These are phyloP conservation scores for Saxidomus purpurata DNA, from an alignment of 1,140 invertebrate genomes.

Conservation along the genomic window DNA sequence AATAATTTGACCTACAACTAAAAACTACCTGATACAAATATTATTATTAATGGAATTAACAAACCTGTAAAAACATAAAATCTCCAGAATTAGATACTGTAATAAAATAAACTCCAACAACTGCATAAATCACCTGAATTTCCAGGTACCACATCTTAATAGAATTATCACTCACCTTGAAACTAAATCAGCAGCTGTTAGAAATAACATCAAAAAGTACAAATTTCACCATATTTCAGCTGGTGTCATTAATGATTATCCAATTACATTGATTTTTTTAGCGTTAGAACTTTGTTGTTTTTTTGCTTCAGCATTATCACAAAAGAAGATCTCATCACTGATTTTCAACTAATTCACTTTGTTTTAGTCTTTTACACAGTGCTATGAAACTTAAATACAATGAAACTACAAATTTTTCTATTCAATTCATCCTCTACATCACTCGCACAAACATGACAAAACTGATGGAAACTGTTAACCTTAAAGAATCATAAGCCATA, in stretches of 20 bases:
- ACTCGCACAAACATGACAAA: neutral
- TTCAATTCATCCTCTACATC: neutral
- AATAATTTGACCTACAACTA: too few relatives aligned
- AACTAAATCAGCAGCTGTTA: neutral
- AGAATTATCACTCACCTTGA: neutral
- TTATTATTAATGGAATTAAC: too few relatives aligned
- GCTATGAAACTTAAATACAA: too few relatives aligned
- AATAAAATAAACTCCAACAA: too few relatives aligned
- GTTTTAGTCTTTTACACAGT: too few relatives aligned
- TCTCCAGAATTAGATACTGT: too few relatives aligned
- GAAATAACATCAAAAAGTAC: neutral
- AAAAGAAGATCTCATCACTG: too few relatives aligned
- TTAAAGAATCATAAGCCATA: neutral
- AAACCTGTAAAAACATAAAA: too few relatives aligned
- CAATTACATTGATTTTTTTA: conserved; percentile 13
- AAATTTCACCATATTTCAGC: neutral
- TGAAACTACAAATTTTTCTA: too few relatives aligned
- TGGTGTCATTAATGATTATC: neutral
- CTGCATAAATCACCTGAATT: neutral
- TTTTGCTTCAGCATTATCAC: too few relatives aligned
- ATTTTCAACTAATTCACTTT: too few relatives aligned
- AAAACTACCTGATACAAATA: too few relatives aligned
- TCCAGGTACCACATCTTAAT: neutral
- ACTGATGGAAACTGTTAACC: neutral
- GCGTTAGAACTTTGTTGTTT: neutral